Conservation (phyloP, 2,888 invertebrate species). For the Plebejus melissa region DNA sequence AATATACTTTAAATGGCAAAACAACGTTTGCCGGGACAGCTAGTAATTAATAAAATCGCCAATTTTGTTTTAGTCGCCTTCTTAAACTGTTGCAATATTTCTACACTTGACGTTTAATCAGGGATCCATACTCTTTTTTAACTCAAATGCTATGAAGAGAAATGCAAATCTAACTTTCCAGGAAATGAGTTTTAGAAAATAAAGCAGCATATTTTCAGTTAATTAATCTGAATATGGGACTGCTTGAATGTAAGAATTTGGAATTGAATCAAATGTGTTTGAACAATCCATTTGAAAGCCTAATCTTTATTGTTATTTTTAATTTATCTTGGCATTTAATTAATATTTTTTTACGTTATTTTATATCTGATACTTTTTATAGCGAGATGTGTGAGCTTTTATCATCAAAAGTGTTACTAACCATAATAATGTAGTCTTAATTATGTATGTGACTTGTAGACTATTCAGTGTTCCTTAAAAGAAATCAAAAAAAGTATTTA, state of each 20-base stretch:
- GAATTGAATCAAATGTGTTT: neutral
- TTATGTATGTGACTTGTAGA: no score
- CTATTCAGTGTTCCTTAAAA: no score
- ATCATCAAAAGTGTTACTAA: no score
- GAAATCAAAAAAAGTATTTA: neutral
- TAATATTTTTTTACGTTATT: no score
- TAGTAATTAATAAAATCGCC: neutral
- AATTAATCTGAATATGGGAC: neutral
- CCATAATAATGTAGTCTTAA: no score
- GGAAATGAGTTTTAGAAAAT: constrained; percentile 1
- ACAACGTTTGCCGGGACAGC: no score
- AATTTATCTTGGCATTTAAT: no score
- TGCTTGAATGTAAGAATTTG: neutral
- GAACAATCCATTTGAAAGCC: neutral
- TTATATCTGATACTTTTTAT: no score
- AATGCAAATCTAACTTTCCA: neutral
- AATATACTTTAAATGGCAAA: no score
- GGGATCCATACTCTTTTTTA: neutral
- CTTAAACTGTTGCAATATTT: neutral
- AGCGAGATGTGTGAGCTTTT: no score
- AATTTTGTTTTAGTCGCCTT: neutral
- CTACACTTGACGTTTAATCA: neutral
- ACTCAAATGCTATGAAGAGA: neutral
- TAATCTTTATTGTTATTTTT: no score
- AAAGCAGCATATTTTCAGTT: constrained; percentile 5